Evolutionary conservation across 2,888 invertebrate species (phyloP).

Genomic region (Drosophila paramelanica): DNA sequence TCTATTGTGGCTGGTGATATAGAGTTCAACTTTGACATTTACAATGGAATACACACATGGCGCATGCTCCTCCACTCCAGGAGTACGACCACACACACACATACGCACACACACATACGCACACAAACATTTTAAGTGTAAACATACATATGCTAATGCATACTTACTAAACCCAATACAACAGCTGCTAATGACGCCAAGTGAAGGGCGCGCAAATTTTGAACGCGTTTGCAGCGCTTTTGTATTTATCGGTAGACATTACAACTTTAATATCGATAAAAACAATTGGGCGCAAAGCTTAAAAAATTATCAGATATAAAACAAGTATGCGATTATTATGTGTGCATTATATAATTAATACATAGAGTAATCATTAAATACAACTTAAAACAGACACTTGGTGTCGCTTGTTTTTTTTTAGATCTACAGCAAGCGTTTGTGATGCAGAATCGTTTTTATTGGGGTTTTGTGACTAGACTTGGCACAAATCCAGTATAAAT

Average conservation of each 20-base stretch:
- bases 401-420: too few relatives aligned
- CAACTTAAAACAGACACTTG: too few relatives aligned
- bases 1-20: conserved; percentile 27
- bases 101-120: not conserved
- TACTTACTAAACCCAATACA: conserved; percentile 4
- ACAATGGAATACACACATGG: conserved; percentile 41
- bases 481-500: not conserved
- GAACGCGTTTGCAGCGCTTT: not conserved
- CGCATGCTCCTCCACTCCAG: conserved; percentile 59
- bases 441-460: too few relatives aligned
- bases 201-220: conserved; percentile 19
- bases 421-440: too few relatives aligned
- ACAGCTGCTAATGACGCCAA: conserved; percentile 23
- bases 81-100: conserved; percentile 18
- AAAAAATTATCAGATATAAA: not conserved
- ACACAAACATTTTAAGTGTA: not conserved
- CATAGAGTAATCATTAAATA: too few relatives aligned
- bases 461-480: too few relatives aligned
- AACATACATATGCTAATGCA: conserved; percentile 2
- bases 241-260: not conserved
- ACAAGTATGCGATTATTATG: too few relatives aligned
- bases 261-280: not conserved
- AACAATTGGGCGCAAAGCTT: not conserved
- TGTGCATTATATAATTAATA: too few relatives aligned
- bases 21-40: conserved; percentile 73